Conservation (phyloP, 2,113 vertebrate genomes). For the Cacatua alba region DNA sequence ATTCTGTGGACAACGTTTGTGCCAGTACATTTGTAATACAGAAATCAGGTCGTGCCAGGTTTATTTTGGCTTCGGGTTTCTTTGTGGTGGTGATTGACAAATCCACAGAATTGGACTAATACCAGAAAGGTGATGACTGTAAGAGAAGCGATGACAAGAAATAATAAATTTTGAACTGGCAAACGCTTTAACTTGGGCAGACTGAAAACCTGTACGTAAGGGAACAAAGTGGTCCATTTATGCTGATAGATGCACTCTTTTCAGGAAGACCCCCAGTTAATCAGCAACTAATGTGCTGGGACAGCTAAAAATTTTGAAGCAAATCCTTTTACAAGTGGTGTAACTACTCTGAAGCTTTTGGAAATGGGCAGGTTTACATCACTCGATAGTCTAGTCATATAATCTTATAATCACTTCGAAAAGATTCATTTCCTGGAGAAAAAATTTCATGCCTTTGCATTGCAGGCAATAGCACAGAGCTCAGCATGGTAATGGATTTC, state of each 20-base stretch:
- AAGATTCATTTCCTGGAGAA: slow-evolving; percentile 48
- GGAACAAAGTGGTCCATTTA: slow-evolving; percentile 10
- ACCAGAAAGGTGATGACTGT: slow-evolving; percentile 57
- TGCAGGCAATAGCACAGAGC: background rate
- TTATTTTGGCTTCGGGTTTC: slow-evolving; percentile 59
- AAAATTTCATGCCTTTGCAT: background rate
- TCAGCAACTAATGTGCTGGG: slow-evolving; percentile 45
- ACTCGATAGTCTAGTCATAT: slow-evolving; percentile 15
- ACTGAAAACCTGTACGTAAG: slow-evolving; percentile 19
- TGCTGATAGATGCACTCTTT: slow-evolving; percentile 55
- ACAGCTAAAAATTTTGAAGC: slow-evolving; percentile 36
- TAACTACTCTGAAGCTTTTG: slow-evolving; percentile 19
- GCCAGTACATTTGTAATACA: slow-evolving; percentile 55
- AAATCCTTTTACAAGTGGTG: slow-evolving; percentile 5
- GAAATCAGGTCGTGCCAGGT: slow-evolving; percentile 37
- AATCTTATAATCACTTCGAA: slow-evolving; percentile 12
- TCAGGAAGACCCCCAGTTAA: slow-evolving; percentile 53
- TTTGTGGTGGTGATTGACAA: slow-evolving; percentile 65
- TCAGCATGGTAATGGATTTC: slow-evolving; percentile 14
- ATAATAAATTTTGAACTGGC: slow-evolving; percentile 56
- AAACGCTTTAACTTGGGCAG: background rate
- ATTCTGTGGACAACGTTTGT: slow-evolving; percentile 19
- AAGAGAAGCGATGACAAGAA: slow-evolving; percentile 57
- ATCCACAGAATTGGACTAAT: slow-evolving; percentile 51
- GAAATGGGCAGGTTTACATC: slow-evolving; percentile 13